Evolutionary conservation across 2,113 vertebrate genomes (phyloP), one percentile per base, ranked within the genome.

Genomic region (Rhinoderma darwinii): DNA sequence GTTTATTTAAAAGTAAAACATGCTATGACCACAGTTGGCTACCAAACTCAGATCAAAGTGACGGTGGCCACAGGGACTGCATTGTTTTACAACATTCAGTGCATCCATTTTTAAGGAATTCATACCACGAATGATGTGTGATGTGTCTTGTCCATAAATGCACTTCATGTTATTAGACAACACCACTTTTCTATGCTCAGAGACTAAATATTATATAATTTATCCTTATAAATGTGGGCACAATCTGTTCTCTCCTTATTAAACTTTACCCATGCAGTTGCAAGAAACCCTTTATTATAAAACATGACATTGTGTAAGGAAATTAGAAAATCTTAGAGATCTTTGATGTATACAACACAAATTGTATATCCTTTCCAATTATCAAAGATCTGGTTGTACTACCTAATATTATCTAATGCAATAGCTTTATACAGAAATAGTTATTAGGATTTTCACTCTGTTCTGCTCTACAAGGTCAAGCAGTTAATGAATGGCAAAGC

Each of bases 401-500:
- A 1, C 43, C 32, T 37, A 63, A 70, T n/a, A 47, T 73, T n/a
- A 73, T 82, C 12, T 30, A 82, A 44, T 68, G 61, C 77, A 59
- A 73, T 17, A 61, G 61, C 20, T 1, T 27, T 27, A 68, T 39
- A 56, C 9, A 41, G 43, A 30, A 73, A 73, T 81, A 41, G 77
- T 44, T 63, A 72, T 70, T 72, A 72, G 44, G 74, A 72, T 81
- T 73, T 72, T 25, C 17, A 32, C 70, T 82, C 25, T 63, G 44
- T 75, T 82, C 66, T 59, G 75, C 78, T 72, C 41, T 91, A 92
- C 91, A 87, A 87, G 86, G 86, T 87, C 86, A 90, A 91, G 88
- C 89, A 85, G 92, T 86, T 88, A 66, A 85, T 87, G 78, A 88
- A 22, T 90, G 89, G 89, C 89, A 88, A 86, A 85, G 86, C 88